phyloP scores from a whole-genome alignment of 2,888 invertebrate species.

The Nomada fabriciana region DNA sequence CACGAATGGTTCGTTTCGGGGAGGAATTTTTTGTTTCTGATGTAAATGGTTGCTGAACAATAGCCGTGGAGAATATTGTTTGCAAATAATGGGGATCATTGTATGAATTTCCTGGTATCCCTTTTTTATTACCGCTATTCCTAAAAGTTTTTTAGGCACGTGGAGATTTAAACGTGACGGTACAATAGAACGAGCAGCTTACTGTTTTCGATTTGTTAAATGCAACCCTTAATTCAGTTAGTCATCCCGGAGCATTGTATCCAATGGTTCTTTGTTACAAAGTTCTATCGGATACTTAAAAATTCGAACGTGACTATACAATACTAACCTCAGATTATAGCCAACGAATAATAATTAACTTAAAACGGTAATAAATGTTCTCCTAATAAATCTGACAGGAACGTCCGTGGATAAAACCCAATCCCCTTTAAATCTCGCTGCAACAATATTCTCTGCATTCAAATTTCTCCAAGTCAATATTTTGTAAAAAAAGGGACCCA shows the following conservation, averaged over 20 bases:
- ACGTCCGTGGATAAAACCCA: too few relatives aligned
- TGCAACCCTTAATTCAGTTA: slow-evolving; percentile 1
- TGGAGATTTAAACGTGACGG: background rate
- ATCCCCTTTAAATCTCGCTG: too few relatives aligned
- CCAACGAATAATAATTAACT: background rate
- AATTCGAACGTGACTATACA: background rate
- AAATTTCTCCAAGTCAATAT: too few relatives aligned
- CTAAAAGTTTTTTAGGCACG: background rate
- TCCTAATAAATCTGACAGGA: too few relatives aligned
- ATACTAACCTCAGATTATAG: background rate
- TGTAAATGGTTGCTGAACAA: too few relatives aligned
- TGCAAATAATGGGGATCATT: too few relatives aligned
- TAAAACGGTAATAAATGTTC: background rate
- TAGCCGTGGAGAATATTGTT: too few relatives aligned
- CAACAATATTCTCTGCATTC: too few relatives aligned
- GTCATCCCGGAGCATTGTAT: background rate
- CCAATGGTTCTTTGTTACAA: background rate
- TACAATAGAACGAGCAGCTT: slow-evolving; percentile 1
- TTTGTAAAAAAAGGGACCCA: too few relatives aligned
- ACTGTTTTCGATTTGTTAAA: background rate
- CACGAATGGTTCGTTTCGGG: too few relatives aligned
- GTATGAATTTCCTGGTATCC: background rate
- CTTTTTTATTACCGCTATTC: background rate
- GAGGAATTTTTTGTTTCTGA: too few relatives aligned
- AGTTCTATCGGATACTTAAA: background rate